These are phyloP conservation scores for Poeciliopsis turrubarensis DNA, from an alignment of 2,113 vertebrate genomes.

Conservation along the genomic window DNA sequence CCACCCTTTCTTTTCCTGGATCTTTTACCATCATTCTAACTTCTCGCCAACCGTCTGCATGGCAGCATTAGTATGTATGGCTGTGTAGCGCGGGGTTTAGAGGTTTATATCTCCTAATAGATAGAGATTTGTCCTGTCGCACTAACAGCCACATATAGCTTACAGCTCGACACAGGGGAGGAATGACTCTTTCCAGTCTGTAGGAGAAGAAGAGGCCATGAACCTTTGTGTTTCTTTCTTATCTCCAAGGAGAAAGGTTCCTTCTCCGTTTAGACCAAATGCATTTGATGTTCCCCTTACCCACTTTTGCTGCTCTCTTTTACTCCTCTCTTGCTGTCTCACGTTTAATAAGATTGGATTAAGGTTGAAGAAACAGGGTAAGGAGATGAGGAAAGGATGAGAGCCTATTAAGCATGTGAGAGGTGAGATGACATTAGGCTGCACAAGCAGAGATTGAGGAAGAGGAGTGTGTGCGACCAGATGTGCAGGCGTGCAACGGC, in stretches of 20 bases:
- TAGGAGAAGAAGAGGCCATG: conserved; percentile 35
- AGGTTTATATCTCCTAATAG: conserved; percentile 79
- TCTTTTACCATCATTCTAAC: conserved; percentile 48
- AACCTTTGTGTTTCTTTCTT: conserved; percentile 59
- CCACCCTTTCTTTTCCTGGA: conserved; percentile 42
- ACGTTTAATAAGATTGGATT: conserved; percentile 64
- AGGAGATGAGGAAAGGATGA: conserved; percentile 63
- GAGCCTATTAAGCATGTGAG: conserved; percentile 66
- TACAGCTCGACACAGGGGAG: conserved; percentile 45
- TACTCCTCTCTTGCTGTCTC: conserved; percentile 26
- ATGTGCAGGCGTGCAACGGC: conserved; percentile 11
- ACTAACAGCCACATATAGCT: conserved; percentile 71
- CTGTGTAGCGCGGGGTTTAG: conserved; percentile 69
- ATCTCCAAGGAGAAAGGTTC: conserved; percentile 65
- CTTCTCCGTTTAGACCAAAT: conserved; percentile 64
- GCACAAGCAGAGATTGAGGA: conserved; percentile 44
- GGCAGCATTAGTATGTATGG: conserved; percentile 74
- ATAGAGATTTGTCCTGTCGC: conserved; percentile 78
- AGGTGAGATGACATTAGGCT: conserved; percentile 72
- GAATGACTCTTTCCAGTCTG: conserved; percentile 39
- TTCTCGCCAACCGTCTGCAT: conserved; percentile 45
- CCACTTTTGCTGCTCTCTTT: conserved; percentile 5
- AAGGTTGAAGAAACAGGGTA: conserved; percentile 65
- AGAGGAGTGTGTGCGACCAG: conserved; percentile 29
- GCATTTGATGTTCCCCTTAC: conserved; percentile 50